Evolutionary conservation across 1,140 invertebrate species (phyloP), one percentile per base, ranked within the genome.

Genomic region (Drosophila miranda): DNA sequence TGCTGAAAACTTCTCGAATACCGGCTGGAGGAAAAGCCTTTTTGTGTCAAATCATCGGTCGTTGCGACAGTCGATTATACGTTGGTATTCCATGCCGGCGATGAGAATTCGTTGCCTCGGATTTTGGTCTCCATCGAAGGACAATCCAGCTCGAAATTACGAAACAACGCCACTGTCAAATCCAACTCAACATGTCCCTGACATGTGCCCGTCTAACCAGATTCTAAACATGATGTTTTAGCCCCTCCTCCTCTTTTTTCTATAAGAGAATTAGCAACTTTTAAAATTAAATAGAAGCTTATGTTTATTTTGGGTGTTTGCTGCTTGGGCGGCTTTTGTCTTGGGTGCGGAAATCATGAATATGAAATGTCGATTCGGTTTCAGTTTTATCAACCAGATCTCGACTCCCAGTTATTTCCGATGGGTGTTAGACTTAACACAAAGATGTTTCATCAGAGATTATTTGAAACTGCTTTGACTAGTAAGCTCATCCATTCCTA

Each of bases 31-130:
- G 68, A 79, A 81, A 77, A 69, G 42, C 34, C 45, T 74, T 67
- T 72, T 73, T 75, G 50, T 73, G 72, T 46, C 61, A 19, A 54
- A 67, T 75, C 72, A 75, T 67, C 8, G 49, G 21, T 44, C 51
- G 51, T 66, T 74, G 71, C 71, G 66, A 59, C 43, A 73, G 28
- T 6, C 60, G 49, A 56, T 73, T 56, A 51, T 72, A 38, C 43
- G 5, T 19, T 19, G 19, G 1, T 53, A 42, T 14, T 30, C 44
- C 30, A 34, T 2, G 28, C 7, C 16, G 5, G 13, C 38, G 21
- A 9, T n/a, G 23, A 67, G 30, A 45, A 63, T 21, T 21, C 6
- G 50, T 23, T n/a, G 46, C 23, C 57, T 41, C 13, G 21, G 3
- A 46, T n/a, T 68, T 66, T 48, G 30, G 62, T 55, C 61, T 23